Evolutionary conservation across 1,140 invertebrate genomes (phyloP).

Genomic region (Tetraneura akinire): DNA sequence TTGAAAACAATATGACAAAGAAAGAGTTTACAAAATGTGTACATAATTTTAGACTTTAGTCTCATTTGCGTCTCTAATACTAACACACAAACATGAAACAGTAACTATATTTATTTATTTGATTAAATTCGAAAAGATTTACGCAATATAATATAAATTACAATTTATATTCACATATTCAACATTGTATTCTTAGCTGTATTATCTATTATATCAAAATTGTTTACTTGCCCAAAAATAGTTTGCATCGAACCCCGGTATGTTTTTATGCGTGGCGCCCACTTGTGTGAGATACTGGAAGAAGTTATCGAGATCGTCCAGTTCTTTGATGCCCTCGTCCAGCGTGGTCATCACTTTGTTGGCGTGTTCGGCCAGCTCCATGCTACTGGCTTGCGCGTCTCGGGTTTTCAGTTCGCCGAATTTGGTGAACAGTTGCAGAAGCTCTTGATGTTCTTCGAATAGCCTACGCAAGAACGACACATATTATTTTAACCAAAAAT

Average conservation of each 20-base stretch:
- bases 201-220: no score
- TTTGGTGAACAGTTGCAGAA: conserved; percentile 79
- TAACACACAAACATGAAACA: no score
- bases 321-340: conserved; percentile 80
- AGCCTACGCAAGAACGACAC: conserved; percentile 66
- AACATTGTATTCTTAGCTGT: no score
- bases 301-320: conserved; percentile 83
- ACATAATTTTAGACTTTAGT: no score
- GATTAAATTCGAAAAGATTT: no score
- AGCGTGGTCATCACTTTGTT: conserved; percentile 85
- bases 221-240: conserved; percentile 85
- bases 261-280: conserved; percentile 78
- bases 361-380: conserved; percentile 83
- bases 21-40: no score
- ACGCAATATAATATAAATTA: no score
- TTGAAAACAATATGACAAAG: no score
- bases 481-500: background rate
- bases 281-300: conserved; percentile 79
- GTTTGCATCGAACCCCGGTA: conserved; percentile 81
- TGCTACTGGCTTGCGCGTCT: conserved; percentile 76
- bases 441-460: conserved; percentile 83
- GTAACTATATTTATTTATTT: no score
- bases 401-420: conserved; percentile 76
- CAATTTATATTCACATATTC: no score
- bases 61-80: no score